Evolutionary conservation across 2,797 vertebrate species (phyloP), one percentile per base, ranked within the genome.

Genomic region (Sebastes matsubarae): DNA sequence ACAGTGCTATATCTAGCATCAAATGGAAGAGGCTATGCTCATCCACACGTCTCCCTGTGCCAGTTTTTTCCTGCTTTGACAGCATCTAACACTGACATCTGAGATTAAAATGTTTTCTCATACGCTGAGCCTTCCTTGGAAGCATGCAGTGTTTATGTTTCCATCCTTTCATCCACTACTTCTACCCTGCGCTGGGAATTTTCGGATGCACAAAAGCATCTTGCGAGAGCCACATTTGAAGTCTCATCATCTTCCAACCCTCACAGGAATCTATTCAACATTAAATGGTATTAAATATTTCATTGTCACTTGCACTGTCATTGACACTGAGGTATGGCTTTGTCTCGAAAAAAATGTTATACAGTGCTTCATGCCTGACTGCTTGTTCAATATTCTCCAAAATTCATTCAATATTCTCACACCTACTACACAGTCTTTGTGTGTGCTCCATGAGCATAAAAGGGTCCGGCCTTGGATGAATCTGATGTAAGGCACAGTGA

Each of bases 211-310:
- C 55, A 72, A 71, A 88, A 83, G 80, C 80, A 77, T 83, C 81
- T 74, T 74, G 66, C 68, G 72, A 68, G 81, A 84, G 36, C 55
- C 68, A 22, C 68, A 75, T 86, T 79, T 89, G 65, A 88, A 88
- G 79, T 77, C 80, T 79, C 76, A 59, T 90, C 88, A 69, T 90
- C 80, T 63, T 24, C 57, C 68, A 84, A 24, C 27, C 65, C 79
- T 81, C 80, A 42, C 25, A 81, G 88, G 82, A 80, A 34, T 79
- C 59, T 50, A 63, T 83, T 84, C 80, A 81, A 87, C 86, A 89
- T 89, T 84, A 89, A 86, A 81, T 83, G 73, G 34, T 72, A 58
- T 85, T 91, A 84, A 88, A 92, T 90, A 87, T 86, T 91, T 88
- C 75, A 90, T 80, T 76, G 74, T 79, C 79, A 79, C 78, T 82